Percentiles rank a stretch among this genome's conserved stretches.
Conservation (phyloP, 2,888 invertebrate species). For the Mystacides longicornis region DNA sequence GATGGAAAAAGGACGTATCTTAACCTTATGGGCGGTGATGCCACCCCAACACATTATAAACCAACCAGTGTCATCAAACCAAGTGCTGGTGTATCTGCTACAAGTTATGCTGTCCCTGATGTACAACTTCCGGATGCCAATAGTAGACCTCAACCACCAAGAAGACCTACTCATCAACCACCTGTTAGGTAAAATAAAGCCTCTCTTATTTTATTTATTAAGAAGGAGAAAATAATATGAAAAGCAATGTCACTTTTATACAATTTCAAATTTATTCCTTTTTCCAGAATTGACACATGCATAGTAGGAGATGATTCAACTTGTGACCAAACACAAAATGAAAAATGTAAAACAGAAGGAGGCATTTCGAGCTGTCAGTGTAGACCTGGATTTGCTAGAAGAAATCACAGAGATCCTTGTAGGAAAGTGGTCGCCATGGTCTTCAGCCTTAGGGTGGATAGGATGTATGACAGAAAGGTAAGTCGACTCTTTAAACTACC, state of each 20-base stretch:
- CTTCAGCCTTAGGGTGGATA: conserved; percentile 73
- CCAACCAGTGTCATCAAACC: conserved; percentile 34
- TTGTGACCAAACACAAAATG: conserved; percentile 81
- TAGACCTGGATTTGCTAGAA: conserved; percentile 66
- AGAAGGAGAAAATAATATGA: too few species aligned
- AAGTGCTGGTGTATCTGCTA: conserved; percentile 44
- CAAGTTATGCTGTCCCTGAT: conserved; percentile 60
- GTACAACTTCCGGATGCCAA: conserved; percentile 35
- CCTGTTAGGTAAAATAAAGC: conserved; percentile 49
- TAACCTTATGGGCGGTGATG: conserved; percentile 62
- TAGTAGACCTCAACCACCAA: conserved; percentile 31
- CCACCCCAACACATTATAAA: conserved; percentile 31
- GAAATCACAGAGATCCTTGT: conserved; percentile 69
- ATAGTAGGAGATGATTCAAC: conserved; percentile 90
- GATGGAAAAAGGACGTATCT: conserved; percentile 86
- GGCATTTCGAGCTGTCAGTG: conserved; percentile 85
- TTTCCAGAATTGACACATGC: conserved; percentile 77
- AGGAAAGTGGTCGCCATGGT: conserved; percentile 70
- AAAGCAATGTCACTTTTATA: too few species aligned
- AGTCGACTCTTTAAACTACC: too few species aligned
- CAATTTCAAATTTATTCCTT: not conserved
- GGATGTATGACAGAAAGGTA: conserved; percentile 66
- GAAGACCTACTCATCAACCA: conserved; percentile 55
- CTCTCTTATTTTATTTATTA: not conserved
- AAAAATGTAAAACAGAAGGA: conserved; percentile 76